These are phyloP conservation scores for Serinus canaria DNA, from an alignment of 2,113 vertebrate species.

Conservation along the genomic window DNA sequence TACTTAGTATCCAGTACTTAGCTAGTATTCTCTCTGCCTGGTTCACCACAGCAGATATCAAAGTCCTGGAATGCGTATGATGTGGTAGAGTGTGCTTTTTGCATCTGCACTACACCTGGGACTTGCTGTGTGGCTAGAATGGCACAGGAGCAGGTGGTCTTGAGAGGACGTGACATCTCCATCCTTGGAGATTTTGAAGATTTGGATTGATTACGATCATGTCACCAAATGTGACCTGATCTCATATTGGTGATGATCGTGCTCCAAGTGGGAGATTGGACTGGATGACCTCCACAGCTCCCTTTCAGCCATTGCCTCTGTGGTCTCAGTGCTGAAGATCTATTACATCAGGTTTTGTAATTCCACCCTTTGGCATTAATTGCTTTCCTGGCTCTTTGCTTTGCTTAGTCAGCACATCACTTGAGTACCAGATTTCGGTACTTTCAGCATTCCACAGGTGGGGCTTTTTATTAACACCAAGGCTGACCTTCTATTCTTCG, in stretches of 20 bases:
- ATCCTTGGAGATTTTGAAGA: background rate
- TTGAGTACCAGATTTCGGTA: background rate
- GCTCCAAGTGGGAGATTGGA: background rate
- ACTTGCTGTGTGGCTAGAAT: background rate
- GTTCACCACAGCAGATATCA: background rate
- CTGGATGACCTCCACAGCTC: background rate
- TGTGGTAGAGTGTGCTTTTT: background rate
- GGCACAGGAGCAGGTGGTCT: rapidly evolving
- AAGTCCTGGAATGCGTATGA: background rate
- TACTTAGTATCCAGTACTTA: background rate
- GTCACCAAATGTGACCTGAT: background rate
- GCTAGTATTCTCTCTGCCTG: rapidly evolving
- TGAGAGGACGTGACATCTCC: background rate
- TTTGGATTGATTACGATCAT: background rate
- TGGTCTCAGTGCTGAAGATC: background rate
- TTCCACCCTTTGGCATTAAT: background rate
- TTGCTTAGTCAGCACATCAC: background rate
- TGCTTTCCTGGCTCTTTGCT: background rate
- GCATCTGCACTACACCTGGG: background rate
- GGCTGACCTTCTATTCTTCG: background rate
- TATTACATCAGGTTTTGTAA: background rate
- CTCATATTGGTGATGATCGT: background rate
- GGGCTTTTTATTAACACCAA: background rate
- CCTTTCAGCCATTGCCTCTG: background rate
- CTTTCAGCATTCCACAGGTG: background rate